These are phyloP conservation scores for Drosophila oshimai DNA, from an alignment of 1,140 invertebrate species.

Conservation along the genomic window DNA sequence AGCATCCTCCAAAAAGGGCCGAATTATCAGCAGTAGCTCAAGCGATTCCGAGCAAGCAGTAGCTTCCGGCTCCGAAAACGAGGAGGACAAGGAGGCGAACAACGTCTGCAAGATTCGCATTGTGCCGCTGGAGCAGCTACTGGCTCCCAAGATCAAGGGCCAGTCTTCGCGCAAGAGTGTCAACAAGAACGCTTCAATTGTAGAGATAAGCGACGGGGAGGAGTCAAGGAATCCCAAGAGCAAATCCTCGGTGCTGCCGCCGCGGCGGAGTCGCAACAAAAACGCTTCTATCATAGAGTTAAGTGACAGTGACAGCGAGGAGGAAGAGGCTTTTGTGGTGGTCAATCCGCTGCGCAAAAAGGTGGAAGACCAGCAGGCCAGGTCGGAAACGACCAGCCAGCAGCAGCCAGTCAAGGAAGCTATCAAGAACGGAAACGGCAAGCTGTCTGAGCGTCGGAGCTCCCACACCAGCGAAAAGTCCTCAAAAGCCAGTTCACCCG, in stretches of 20 bases:
- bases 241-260: slow-evolving; percentile 1
- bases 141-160: slow-evolving; percentile 44
- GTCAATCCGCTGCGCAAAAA: not conserved
- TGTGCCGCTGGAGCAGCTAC: slow-evolving; percentile 69
- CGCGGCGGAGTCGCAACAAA: slow-evolving; percentile 32
- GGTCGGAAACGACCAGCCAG: not conserved
- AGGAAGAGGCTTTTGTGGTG: not conserved
- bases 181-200: not conserved
- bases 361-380: not conserved
- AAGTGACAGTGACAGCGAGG: slow-evolving; percentile 51
- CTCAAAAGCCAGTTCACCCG: not conserved
- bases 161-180: not conserved
- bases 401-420: not conserved
- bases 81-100: slow-evolving; percentile 15
- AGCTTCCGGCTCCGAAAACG: not conserved
- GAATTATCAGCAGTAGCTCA: not conserved
- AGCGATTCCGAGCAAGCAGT: slow-evolving; percentile 1
- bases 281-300: slow-evolving; percentile 62
- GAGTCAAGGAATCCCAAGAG: not conserved
- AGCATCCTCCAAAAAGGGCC: not conserved
- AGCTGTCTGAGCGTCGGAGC: not conserved
- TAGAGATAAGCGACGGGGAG: not conserved
- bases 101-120: slow-evolving; percentile 70
- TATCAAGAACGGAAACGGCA: not conserved
- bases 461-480: not conserved